These are phyloP conservation scores for Cinclus cinclus DNA, from an alignment of 2,113 vertebrate genomes.

Conservation along the genomic window DNA sequence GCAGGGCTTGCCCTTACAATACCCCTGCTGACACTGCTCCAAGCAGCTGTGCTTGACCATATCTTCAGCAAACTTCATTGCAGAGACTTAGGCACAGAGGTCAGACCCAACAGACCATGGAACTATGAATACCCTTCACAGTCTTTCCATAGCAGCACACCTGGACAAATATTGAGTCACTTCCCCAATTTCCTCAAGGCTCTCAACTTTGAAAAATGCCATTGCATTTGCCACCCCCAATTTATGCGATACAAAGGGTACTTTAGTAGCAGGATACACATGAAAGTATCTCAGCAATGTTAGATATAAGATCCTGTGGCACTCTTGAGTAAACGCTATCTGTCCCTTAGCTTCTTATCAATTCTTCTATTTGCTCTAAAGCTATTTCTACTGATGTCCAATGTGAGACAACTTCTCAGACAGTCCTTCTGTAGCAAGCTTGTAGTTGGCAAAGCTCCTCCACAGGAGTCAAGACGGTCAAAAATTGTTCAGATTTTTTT, in stretches of 20 bases:
- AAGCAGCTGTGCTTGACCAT: not conserved
- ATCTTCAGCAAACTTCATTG: not conserved
- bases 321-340: not conserved
- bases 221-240: not conserved
- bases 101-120: not conserved
- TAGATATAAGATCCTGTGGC: not conserved
- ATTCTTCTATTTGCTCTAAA: not conserved
- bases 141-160: accelerated
- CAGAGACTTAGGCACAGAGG: not conserved
- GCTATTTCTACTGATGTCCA: not conserved
- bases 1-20: not conserved
- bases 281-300: slow-evolving; percentile 12
- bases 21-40: not conserved
- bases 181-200: not conserved
- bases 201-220: not conserved
- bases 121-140: not conserved
- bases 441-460: not conserved
- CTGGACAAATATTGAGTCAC: not conserved
- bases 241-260: not conserved
- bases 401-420: not conserved
- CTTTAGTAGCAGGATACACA: not conserved
- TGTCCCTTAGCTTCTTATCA: not conserved
- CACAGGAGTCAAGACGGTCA: not conserved
- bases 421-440: not conserved
- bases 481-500: not conserved